Base-by-base conservation (phyloP, 1,140 invertebrate genomes). In the Hylyphantes graminicola region DNA sequence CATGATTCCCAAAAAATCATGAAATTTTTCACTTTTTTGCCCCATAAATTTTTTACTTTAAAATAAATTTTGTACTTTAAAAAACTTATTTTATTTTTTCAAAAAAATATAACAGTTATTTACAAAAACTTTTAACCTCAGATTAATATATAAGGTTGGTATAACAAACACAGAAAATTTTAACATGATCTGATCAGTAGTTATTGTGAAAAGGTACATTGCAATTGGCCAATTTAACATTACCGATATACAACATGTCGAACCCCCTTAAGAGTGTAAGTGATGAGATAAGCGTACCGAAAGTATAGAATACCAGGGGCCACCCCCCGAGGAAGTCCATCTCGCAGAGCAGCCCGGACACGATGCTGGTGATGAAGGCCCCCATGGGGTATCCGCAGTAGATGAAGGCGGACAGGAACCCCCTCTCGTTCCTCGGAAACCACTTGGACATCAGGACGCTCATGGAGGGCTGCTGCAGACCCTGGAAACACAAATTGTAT, bases 241-340 rank as follows among this genome's bases (percentile, higher is more conserved):
- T 0, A 61, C 15, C 15, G 59, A 61, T 17, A 17, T 63, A 17
- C n/a, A 57, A 10, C 55, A 57, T 57, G 15, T 57, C 55, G 15
- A 57, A 57, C 9, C n/a, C 15, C 9, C 15, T 57, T 15, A 57
- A 57, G 55, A 57, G 15, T 15, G 55, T 13, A 9, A 67, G 17
- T n/a, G 19, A 10, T n/a, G 15, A n/a, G 19, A 63, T 7, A 63
- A 0, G 53, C 59, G 54, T 70, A 85, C 82, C 82, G 19, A 76
- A 85, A 9, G 57, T 53, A 12, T 85, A 85, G 50, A 85, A 85
- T 3, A 85, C 82, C 21, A 77, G 53, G 6, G 82, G 82, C 82
- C 82, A 85, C n/a, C 82, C 82, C 11, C 72, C 72, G 2, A 76
- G 6, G 19, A 77, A 77, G 0, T 59, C 54, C 21, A 77, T 7